Evolutionary conservation across 2,888 invertebrate genomes (phyloP).

Genomic region (Thysanoteuthis rhombus): DNA sequence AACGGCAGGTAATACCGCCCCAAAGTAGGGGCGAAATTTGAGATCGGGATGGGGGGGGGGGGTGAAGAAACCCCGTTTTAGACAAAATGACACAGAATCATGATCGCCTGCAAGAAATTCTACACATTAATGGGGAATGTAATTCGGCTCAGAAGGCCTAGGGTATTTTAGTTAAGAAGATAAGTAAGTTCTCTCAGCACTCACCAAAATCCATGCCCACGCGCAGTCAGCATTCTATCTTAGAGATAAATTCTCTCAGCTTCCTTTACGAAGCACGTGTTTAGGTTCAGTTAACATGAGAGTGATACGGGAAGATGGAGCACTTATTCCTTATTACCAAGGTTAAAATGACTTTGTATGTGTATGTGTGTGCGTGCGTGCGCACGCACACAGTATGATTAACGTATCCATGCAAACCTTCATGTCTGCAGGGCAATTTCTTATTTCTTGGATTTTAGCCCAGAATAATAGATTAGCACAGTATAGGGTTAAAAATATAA

Average conservation of each 20-base stretch:
- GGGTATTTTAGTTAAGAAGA: background rate
- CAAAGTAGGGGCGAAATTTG: too few species aligned
- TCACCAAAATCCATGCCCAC: background rate
- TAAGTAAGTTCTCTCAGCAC: background rate
- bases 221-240: too few species aligned
- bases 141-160: background rate
- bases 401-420: too few species aligned
- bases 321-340: background rate
- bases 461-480: too few species aligned
- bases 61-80: too few species aligned
- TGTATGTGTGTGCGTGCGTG: too few species aligned
- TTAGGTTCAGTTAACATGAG: background rate
- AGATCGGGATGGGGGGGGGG: too few species aligned
- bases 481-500: too few species aligned
- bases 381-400: too few species aligned
- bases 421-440: too few species aligned
- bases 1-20: too few species aligned
- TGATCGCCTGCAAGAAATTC: background rate
- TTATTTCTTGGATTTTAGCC: too few species aligned
- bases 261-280: background rate
- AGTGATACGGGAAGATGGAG: background rate
- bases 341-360: background rate
- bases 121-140: background rate
- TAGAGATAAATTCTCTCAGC: background rate
- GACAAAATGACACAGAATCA: background rate